Evolutionary conservation across 1,140 invertebrate genomes (phyloP), one percentile per base, ranked within the genome.

Genomic region (Pachypeltis micranthus): DNA sequence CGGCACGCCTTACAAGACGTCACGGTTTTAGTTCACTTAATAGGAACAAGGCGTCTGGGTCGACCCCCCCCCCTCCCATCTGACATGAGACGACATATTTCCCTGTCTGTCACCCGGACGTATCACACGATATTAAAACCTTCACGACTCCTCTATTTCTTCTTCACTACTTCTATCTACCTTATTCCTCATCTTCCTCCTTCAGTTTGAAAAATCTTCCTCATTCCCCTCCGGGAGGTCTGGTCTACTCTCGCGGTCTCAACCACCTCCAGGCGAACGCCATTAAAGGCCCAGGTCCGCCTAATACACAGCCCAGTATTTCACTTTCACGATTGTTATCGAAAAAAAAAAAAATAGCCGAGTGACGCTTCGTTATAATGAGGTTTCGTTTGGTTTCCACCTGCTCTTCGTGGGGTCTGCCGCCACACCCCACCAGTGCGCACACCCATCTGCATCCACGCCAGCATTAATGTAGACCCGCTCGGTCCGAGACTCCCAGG

Each of bases 21-120:
- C 47, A 51, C 47, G 47, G 47, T 51, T 51, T 51, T 51, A 51
- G 47, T 51, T 51, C 47, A 51, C 47, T 51, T 51, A 51, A 51
- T 51, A 51, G 47, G 47, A 51, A 51, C 12, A 21, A 51, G 23
- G 47, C 12, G 12, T 10, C 47, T 51, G 12, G 47, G 7, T 4
- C 12, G 19, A 21, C 10, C 10, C 10, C 10, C 10, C 21, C 21
- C 3, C 3, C 47, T 16, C 4, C 16, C 31, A n/a, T n/a, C 47
- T 51, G 47, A 51, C 47, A 51, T 51, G 47, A 51, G 47, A 51
- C 47, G 47, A 51, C 47, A 51, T 51, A 51, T 51, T n/a, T 51
- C 47, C 47, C 23, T 51, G 47, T 51, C 47, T 51, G 47, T 51
- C 47, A 51, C 47, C 47, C 47, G 12, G n/a, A n/a, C 47, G 23